Evolutionary conservation across 2,888 invertebrate species (phyloP).

Genomic region (Galeopsomyia nigrocyanea): DNA sequence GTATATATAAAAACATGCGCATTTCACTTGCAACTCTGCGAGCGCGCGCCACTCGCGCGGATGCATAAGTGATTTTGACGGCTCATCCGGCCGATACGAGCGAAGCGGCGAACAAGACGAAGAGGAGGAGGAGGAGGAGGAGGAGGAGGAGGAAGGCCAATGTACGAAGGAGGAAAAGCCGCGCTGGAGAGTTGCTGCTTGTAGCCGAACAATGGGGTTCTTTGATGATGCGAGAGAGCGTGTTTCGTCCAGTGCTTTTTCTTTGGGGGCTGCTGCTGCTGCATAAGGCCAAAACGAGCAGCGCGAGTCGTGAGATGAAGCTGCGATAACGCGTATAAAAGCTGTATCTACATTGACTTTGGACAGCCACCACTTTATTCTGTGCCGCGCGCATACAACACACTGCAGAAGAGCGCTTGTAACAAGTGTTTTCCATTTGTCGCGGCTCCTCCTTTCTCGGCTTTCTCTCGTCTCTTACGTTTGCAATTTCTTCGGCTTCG

Average conservation of each 20-base stretch:
- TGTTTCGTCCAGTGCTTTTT: slow-evolving; percentile 18
- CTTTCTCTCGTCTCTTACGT: neutral
- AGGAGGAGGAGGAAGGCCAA: neutral
- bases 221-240: slow-evolving; percentile 46
- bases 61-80: slow-evolving; percentile 19
- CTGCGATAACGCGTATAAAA: slow-evolving; percentile 64
- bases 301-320: slow-evolving; percentile 55
- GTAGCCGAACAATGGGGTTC: slow-evolving; percentile 48
- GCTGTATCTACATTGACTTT: slow-evolving; percentile 65
- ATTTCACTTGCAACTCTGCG: too few species aligned
- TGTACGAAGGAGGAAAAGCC: slow-evolving; percentile 4
- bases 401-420: slow-evolving; percentile 53
- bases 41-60: neutral
- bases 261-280: slow-evolving; percentile 1
- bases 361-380: slow-evolving; percentile 66
- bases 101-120: too few species aligned
- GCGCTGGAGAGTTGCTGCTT: slow-evolving; percentile 2
- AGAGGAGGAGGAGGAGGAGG: too few species aligned
- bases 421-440: slow-evolving; percentile 67
- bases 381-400: slow-evolving; percentile 44
- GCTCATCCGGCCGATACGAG: neutral
- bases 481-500: neutral
- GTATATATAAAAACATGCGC: too few species aligned
- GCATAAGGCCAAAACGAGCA: slow-evolving; percentile 48
- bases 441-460: slow-evolving; percentile 42